Evolutionary conservation across 1,140 invertebrate species (phyloP).

Genomic region (Ceratosolen fusciceps): DNA sequence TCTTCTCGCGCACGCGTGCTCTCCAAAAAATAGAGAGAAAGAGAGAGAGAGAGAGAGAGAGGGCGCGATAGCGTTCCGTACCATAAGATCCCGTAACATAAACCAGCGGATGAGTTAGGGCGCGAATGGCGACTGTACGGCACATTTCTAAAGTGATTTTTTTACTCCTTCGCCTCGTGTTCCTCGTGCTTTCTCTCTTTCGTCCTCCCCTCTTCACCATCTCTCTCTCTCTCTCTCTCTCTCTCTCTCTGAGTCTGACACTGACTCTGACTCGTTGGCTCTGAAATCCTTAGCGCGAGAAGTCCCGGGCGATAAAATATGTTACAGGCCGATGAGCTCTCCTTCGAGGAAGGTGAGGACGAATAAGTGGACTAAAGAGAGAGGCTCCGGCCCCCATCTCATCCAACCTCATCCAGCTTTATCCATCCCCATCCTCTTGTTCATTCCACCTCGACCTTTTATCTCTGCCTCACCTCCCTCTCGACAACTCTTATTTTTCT

Average conservation of each 20-base stretch:
- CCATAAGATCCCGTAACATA: conserved; percentile 36
- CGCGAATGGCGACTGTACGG: conserved; percentile 9
- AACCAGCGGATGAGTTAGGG: conserved; percentile 40
- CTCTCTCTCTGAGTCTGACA: no score
- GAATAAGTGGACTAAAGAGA: conserved; percentile 16
- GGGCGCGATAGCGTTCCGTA: not conserved
- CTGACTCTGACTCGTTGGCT: no score
- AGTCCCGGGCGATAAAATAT: conserved; percentile 41
- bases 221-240: not conserved
- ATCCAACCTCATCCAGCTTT: not conserved
- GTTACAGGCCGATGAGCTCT: conserved; percentile 33
- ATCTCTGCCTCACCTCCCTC: not conserved
- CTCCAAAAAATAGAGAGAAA: no score
- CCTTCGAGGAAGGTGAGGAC: conserved; percentile 12
- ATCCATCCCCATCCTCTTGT: not conserved
- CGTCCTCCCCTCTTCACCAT: not conserved
- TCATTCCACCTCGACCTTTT: not conserved
- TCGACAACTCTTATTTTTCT: not conserved
- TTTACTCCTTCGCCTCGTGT: conserved; percentile 17
- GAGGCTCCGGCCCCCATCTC: not conserved
- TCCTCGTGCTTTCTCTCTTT: conserved; percentile 2
- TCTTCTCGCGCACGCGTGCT: not conserved
- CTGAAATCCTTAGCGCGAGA: not conserved
- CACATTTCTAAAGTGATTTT: conserved; percentile 35
- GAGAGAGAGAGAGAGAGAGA: no score